Evolutionary conservation across 2,888 invertebrate species (phyloP).

Genomic region (Acanthosepion lycidas): DNA sequence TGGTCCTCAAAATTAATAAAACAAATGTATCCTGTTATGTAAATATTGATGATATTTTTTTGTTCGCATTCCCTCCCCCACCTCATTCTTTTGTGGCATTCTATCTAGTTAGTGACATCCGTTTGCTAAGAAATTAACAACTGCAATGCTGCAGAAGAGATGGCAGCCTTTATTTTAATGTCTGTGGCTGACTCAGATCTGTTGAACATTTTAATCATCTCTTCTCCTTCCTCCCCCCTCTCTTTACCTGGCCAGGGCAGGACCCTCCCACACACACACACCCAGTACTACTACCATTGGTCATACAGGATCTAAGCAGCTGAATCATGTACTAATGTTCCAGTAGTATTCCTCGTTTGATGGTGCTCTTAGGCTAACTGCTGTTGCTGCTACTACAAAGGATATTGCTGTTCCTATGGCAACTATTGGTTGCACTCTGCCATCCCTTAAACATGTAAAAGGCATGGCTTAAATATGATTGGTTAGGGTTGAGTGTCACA

Average conservation of each 20-base stretch:
- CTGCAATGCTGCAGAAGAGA: background rate
- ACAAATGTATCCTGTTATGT: background rate
- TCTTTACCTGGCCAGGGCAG: background rate
- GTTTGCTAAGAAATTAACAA: background rate
- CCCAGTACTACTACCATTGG: background rate
- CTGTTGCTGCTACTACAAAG: background rate
- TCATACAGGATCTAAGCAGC: background rate
- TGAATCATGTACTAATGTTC: background rate
- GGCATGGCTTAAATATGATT: background rate
- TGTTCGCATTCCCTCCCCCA: background rate
- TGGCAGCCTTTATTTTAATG: background rate
- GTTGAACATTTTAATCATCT: background rate
- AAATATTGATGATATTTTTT: background rate
- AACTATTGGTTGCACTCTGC: background rate
- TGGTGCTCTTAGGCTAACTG: background rate
- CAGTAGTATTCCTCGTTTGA: background rate
- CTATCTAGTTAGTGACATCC: background rate
- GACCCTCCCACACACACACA: background rate
- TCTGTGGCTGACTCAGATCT: conserved; percentile 20
- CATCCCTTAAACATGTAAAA: background rate
- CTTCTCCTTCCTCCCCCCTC: background rate
- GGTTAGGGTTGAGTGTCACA: background rate
- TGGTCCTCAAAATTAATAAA: background rate
- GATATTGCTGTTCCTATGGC: conserved; percentile 6
- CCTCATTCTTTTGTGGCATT: background rate